Percentiles rank a stretch among this genome's conserved stretches.
phyloP scores from a whole-genome alignment of 2,888 invertebrate species.

The Muscina levida region DNA sequence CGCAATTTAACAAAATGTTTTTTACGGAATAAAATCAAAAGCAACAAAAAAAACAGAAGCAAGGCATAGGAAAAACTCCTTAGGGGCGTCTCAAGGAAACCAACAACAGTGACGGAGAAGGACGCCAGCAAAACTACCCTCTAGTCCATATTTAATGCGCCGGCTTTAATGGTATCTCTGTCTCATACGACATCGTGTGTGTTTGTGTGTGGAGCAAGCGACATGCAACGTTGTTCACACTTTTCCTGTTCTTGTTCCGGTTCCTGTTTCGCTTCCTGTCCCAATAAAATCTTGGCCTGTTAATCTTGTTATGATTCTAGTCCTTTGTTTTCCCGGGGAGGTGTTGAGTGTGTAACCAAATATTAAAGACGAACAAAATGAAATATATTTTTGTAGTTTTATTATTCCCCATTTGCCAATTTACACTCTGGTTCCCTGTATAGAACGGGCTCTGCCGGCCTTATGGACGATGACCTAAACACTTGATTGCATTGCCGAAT shows the following conservation, averaged over 20 bases:
- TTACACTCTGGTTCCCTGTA: constrained; percentile 11
- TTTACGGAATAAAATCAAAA: constrained; percentile 13
- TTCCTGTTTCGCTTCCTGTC: constrained; percentile 17
- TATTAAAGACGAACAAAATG: background rate
- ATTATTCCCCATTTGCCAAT: constrained; percentile 60
- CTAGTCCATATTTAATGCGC: constrained; percentile 3
- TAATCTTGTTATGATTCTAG: constrained; percentile 60
- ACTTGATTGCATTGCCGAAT: constrained; percentile 21
- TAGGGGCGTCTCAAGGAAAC: constrained; percentile 49
- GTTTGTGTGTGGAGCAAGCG: background rate
- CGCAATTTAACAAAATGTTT: constrained; percentile 63
- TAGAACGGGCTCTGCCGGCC: constrained; percentile 6
- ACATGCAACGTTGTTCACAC: constrained; percentile 50
- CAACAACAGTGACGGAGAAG: too few relatives aligned
- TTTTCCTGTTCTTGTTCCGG: constrained; percentile 17
- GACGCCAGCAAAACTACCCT: constrained; percentile 52
- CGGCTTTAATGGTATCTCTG: background rate
- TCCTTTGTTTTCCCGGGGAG: constrained; percentile 50
- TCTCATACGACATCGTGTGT: background rate
- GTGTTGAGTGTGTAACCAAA: constrained; percentile 58
- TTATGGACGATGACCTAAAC: background rate
- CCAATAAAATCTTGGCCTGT: constrained; percentile 43
- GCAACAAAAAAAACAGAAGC: background rate
- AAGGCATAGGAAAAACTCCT: constrained; percentile 42
- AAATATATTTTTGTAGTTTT: constrained; percentile 34